Percentiles rank a stretch among this genome's conserved stretches.
phyloP scores from a whole-genome alignment of 2,888 invertebrate species.

The Rhagonycha fulva region DNA sequence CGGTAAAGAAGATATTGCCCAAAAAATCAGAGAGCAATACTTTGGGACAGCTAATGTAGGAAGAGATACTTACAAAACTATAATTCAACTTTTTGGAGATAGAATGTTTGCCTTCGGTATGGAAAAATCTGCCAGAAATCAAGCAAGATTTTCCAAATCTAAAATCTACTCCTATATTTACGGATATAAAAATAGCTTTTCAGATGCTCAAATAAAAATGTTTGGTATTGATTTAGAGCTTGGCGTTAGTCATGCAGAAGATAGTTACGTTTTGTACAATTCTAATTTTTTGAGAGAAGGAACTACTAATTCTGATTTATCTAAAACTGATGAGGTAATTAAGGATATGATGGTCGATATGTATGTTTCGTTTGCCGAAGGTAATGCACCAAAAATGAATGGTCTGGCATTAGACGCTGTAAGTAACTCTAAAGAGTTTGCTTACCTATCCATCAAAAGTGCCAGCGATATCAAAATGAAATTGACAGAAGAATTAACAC shows the following conservation, averaged over 20 bases:
- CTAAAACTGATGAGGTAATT: background rate
- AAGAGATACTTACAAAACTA: background rate
- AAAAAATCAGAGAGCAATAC: background rate
- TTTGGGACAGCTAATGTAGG: background rate
- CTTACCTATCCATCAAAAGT: background rate
- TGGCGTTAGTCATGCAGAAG: background rate
- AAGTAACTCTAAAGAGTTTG: background rate
- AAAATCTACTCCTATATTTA: constrained; percentile 61
- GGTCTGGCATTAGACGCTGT: background rate
- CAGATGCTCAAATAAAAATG: background rate
- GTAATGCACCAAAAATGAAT: background rate
- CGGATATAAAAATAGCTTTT: background rate
- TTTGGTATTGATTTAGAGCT: background rate
- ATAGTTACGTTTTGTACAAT: background rate
- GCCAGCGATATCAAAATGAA: background rate
- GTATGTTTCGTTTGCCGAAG: background rate
- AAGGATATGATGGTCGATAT: background rate
- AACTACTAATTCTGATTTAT: background rate
- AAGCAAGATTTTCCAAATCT: constrained; percentile 58
- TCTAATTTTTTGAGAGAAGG: background rate
- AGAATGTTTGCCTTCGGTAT: constrained; percentile 61
- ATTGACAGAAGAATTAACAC: background rate
- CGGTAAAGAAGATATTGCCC: background rate
- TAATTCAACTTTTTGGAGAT: constrained; percentile 62
- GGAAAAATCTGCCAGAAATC: constrained; percentile 60